Base-by-base conservation (phyloP, 2,888 invertebrate species). In the Drosophila meridiana region DNA sequence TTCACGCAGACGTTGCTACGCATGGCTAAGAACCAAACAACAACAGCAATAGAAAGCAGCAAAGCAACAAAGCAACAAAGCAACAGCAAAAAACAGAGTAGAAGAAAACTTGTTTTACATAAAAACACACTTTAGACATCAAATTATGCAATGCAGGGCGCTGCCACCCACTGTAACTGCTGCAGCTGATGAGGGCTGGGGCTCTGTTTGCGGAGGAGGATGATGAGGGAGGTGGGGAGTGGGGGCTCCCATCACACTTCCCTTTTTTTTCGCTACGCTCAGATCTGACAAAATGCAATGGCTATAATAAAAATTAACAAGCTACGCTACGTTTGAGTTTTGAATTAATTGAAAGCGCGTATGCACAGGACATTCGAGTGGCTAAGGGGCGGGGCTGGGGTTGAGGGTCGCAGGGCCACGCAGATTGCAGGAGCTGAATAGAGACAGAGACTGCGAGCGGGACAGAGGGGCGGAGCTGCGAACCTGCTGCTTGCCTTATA, bases 271-370 rank as follows among this genome's bases (percentile, higher is more conserved):
- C 40, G 4, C 14, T 40, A 14, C 14, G 59, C 65, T n/a, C 50
- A 78, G 32, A 52, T 55, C 79, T 79, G 88, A 88, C 81, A 86
- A 74, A 85, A 88, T 85, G 85, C 90, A 85, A 85, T 85, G 83
- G 73, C 78, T 78, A 72, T 90, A 89, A 90, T 90, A 90, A 89
- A 87, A 87, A 90, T 87, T 87, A 90, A 87, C 87, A 90, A 82
- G 87, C 83, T 87, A 87, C 89, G 87, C 90, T 87, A 87, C 89
- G 90, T 90, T 87, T 87, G 87, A 90, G 89, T 87, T 87, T 90
- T 87, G 89, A 87, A 87, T 87, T 87, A 87, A 87, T 87, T 87
- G 90, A 90, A 90, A 75, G 90, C 90, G 89, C 83, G 86, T 88
- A 85, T 76, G 73, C 86, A 77, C 90, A 87, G 89, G 89, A 89